A percentile compares a stretch with the other conserved stretches of the same genome.
phyloP scores from a whole-genome alignment of 2,888 invertebrate species.

The Tachystola acroxantha region DNA sequence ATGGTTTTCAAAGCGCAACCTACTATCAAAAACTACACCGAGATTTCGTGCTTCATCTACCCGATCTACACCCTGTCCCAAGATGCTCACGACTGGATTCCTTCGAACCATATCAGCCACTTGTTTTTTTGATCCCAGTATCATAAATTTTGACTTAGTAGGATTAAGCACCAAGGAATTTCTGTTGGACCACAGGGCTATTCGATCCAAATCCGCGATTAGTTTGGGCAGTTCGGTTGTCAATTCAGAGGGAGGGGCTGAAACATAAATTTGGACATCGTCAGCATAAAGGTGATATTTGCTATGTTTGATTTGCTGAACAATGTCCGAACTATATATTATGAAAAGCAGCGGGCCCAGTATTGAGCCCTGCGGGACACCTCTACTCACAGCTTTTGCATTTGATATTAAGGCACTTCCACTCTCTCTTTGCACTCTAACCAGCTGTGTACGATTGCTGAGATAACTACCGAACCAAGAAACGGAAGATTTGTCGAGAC shows the following conservation, averaged over 20 bases:
- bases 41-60: neutral
- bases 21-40: neutral
- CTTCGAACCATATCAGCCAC: neutral
- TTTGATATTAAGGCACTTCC: neutral
- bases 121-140: neutral
- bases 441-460: neutral
- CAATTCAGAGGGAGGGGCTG: neutral
- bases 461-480: neutral
- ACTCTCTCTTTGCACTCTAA: neutral
- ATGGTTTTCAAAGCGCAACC: neutral
- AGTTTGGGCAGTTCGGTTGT: neutral
- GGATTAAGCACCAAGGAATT: too few relatives aligned
- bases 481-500: neutral
- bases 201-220: neutral
- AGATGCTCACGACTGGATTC: neutral
- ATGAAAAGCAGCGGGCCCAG: neutral
- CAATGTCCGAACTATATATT: neutral
- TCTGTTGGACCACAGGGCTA: neutral
- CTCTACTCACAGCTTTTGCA: too few relatives aligned
- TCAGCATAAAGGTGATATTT: neutral
- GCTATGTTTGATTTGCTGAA: neutral
- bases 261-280: too few relatives aligned
- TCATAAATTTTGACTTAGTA: too few relatives aligned
- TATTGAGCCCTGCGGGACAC: too few relatives aligned
- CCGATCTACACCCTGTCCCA: neutral